These are phyloP conservation scores for Pseudotriccus pelzelni DNA, from an alignment of 2,797 vertebrate species.

Conservation along the genomic window DNA sequence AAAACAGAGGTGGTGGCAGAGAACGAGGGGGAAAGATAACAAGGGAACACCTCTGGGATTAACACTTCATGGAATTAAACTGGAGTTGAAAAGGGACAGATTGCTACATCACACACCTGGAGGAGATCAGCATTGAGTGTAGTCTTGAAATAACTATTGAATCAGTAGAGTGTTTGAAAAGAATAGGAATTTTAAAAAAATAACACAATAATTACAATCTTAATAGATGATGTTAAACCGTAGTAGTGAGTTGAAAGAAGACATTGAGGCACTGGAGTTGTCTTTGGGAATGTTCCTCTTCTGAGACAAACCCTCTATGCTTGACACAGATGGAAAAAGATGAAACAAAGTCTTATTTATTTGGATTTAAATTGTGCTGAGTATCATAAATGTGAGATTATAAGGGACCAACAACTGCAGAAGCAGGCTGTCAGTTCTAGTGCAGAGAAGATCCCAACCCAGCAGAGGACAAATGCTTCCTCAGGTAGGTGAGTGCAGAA, in stretches of 20 bases:
- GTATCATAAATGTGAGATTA: background rate
- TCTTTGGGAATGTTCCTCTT: background rate
- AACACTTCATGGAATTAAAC: background rate
- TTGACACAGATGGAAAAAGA: background rate
- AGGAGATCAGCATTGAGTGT: background rate
- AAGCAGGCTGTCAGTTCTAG: background rate
- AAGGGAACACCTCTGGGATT: background rate
- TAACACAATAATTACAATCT: background rate
- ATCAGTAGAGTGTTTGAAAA: background rate
- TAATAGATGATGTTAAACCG: background rate
- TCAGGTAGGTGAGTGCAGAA: background rate
- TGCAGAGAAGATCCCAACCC: background rate
- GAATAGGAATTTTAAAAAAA: background rate
- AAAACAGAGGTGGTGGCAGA: background rate
- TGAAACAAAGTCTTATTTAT: background rate
- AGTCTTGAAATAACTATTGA: background rate
- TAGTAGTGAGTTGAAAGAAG: background rate
- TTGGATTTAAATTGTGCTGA: background rate
- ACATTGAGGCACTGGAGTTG: background rate
- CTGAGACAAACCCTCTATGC: background rate
- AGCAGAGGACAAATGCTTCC: background rate
- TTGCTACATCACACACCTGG: background rate
- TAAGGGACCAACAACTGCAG: background rate
- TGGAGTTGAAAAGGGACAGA: background rate
- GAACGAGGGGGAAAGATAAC: rapidly evolving